These are phyloP conservation scores for Sialis lutaria DNA, from an alignment of 2,888 invertebrate species.

Conservation along the genomic window DNA sequence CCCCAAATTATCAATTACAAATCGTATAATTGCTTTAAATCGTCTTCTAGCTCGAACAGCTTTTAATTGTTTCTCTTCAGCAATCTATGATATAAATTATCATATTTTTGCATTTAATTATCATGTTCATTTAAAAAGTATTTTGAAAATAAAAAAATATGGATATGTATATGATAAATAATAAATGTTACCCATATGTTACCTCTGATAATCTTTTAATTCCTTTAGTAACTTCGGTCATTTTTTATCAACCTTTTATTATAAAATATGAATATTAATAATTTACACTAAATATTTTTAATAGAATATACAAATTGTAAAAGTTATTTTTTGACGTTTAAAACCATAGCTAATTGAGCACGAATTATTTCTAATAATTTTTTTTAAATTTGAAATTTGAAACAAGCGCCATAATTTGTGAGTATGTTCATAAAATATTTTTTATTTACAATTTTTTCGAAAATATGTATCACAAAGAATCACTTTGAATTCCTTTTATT, in stretches of 20 bases:
- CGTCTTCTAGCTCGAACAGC: slow-evolving; percentile 28
- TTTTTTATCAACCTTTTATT: neutral
- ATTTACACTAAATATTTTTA: neutral
- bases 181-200: neutral
- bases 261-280: neutral
- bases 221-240: neutral
- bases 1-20: slow-evolving; percentile 35
- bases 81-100: neutral
- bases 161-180: neutral
- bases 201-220: neutral
- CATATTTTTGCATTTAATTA: too few relatives aligned
- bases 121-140: too few relatives aligned
- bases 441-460: too few relatives aligned
- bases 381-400: too few relatives aligned
- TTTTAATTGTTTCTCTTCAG: slow-evolving; percentile 1
- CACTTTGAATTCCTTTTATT: too few relatives aligned
- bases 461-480: too few relatives aligned
- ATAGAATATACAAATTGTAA: too few relatives aligned
- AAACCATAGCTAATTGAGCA: too few relatives aligned
- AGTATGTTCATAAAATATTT: too few relatives aligned
- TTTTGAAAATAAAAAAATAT: neutral
- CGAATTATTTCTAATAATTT: too few relatives aligned
- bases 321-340: too few relatives aligned
- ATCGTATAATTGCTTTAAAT: slow-evolving; percentile 36
- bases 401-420: too few relatives aligned